Base-by-base conservation (phyloP, 2,888 invertebrate genomes). In the Cataglyphis albicans region DNA sequence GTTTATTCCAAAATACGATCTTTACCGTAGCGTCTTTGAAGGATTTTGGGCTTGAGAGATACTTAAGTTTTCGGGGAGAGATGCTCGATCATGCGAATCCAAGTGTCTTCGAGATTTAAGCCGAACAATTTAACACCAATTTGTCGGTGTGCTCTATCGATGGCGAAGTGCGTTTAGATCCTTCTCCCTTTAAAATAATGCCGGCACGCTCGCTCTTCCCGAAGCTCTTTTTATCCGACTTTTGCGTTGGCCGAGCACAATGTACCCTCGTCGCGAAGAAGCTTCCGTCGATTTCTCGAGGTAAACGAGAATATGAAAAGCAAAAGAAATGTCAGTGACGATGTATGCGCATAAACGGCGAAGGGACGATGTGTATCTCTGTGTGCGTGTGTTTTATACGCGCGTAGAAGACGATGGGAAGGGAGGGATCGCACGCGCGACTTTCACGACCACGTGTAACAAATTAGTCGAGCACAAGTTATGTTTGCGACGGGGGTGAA, bases 391-490 rank as follows among this genome's bases (percentile, higher is more conserved):
- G 3, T 41, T 41, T 41, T 44, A 44, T 44, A n/a, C 10, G 12
- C 12, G 29, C 21, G 9, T 18, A 18, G 48, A 57, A 10, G 0
- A 32, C 7, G 7, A 10, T 41, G 57, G 12, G 15, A 48, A 18
- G 2, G 59, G 55, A 57, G 55, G 75, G n/a, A 59, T 75, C 70
- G 74, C 85, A 82, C 84, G 84, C 48, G 80, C 72, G 29, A 48
- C 18, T 86, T 75, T 82, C 63, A 21, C 21, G 35, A 83, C 82
- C 85, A 86, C 83, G 82, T 84, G 84, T 55, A 63, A 32, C 61
- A 68, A 72, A 85, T 85, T 80, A 67, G 67, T 48, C 48, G 38
- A 68, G n/a, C 12, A 15, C 44, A 18, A 35, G 35, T 59, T 21
- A 18, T 59, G 70, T 44, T 57, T 6, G 32, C 32, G 18, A 41